These are phyloP conservation scores for Athene cunicularia DNA, from an alignment of 2,113 vertebrate species.

Conservation along the genomic window DNA sequence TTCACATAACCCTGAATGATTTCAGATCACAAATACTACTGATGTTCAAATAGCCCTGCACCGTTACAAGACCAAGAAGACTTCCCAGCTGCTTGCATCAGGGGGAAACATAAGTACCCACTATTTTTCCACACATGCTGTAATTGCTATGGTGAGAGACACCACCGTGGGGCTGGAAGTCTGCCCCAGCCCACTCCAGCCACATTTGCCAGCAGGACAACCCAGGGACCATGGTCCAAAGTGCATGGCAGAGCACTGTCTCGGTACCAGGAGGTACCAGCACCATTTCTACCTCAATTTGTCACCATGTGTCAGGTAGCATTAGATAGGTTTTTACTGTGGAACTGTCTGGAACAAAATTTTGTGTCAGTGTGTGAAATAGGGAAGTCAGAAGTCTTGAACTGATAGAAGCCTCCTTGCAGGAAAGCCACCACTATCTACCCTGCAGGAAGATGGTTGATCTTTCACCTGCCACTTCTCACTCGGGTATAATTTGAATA, in stretches of 20 bases:
- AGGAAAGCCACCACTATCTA: not conserved
- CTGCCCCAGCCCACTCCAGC: not conserved
- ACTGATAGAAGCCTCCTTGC: not conserved
- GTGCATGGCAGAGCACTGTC: not conserved
- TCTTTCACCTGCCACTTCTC: not conserved
- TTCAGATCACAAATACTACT: not conserved
- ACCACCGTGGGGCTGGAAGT: rapidly evolving
- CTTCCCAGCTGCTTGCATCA: not conserved
- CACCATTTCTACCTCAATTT: not conserved
- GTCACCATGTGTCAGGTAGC: rapidly evolving
- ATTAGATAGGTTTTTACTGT: not conserved
- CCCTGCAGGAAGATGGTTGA: not conserved
- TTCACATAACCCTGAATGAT: not conserved
- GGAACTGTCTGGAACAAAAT: not conserved
- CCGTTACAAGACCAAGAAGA: not conserved
- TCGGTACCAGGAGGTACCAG: not conserved
- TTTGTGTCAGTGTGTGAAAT: not conserved
- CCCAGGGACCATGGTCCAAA: not conserved
- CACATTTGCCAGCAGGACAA: not conserved
- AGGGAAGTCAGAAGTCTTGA: not conserved
- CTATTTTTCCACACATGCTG: not conserved
- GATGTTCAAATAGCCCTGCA: not conserved
- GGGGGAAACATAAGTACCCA: not conserved
- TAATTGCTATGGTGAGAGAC: not conserved
- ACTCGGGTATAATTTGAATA: not conserved